Conservation (phyloP, 2,888 invertebrate genomes). For the Monopis laevigella region DNA sequence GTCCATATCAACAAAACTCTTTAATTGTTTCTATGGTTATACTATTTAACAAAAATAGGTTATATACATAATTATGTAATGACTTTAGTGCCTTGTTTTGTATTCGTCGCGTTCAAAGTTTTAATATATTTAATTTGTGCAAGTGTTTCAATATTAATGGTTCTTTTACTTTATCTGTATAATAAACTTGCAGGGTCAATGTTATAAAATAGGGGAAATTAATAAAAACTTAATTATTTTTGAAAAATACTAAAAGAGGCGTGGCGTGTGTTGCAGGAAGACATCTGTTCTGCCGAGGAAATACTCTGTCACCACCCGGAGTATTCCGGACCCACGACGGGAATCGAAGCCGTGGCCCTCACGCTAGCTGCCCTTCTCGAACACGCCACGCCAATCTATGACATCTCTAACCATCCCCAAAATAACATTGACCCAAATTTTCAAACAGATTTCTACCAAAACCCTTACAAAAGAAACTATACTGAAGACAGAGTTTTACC, state of each 20-base stretch:
- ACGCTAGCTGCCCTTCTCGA: conserved; percentile 40
- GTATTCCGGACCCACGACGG: conserved; percentile 22
- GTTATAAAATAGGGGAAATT: conserved; percentile 37
- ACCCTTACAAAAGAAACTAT: conserved; percentile 24
- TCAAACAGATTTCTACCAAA: too few species aligned
- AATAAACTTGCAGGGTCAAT: conserved; percentile 26
- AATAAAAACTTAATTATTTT: conserved; percentile 13
- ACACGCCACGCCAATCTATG: conserved; percentile 42
- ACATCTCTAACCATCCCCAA: conserved; percentile 43
- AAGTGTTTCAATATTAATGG: too few species aligned
- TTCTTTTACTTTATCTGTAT: neutral
- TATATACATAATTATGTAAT: too few species aligned
- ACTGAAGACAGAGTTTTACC: conserved; percentile 44
- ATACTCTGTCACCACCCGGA: conserved; percentile 50
- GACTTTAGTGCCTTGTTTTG: conserved; percentile 12
- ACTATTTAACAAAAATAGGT: too few species aligned
- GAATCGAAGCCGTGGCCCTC: conserved; percentile 36
- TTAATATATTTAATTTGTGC: too few species aligned
- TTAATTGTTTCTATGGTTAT: too few species aligned
- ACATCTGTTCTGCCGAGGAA: conserved; percentile 71
- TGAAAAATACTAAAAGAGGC: conserved; percentile 44
- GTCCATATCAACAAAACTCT: too few species aligned
- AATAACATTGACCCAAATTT: conserved; percentile 44
- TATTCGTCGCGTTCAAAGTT: neutral
- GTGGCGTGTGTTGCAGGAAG: conserved; percentile 75